Conservation (phyloP, 1,140 invertebrate genomes). For the Drosophila sturtevanti region DNA sequence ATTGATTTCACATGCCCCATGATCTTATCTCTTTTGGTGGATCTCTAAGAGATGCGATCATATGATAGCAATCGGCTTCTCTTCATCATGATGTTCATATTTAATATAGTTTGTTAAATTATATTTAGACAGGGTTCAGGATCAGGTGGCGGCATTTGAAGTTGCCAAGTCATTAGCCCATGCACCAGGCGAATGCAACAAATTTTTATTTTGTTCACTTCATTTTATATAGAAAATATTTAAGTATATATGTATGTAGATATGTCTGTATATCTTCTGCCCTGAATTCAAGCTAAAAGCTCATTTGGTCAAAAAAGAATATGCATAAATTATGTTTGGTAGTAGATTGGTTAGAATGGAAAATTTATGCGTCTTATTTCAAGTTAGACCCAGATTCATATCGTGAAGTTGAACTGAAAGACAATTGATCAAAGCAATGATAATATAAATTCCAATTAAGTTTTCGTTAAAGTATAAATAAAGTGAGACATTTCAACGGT, state of each 20-base stretch:
- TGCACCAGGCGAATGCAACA: constrained; percentile 4
- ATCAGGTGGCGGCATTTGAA: constrained; percentile 17
- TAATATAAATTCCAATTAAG: constrained; percentile 80
- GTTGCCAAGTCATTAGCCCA: constrained; percentile 67
- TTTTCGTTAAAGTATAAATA: constrained; percentile 29
- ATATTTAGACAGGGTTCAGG: constrained; percentile 55
- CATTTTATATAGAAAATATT: neutral
- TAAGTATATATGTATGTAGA: too few relatives aligned
- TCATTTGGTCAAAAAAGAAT: constrained; percentile 41
- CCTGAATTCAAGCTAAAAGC: constrained; percentile 46
- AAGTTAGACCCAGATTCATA: constrained; percentile 20
- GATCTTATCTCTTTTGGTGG: constrained; percentile 43
- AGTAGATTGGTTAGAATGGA: neutral
- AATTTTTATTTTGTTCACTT: constrained; percentile 14
- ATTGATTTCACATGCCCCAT: constrained; percentile 70
- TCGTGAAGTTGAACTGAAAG: constrained; percentile 30
- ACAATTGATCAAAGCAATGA: constrained; percentile 71
- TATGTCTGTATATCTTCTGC: too few relatives aligned
- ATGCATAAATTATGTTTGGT: constrained; percentile 58
- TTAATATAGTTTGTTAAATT: constrained; percentile 72
- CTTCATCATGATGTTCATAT: constrained; percentile 35
- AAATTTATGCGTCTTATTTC: constrained; percentile 54
- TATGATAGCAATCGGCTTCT: constrained; percentile 44
- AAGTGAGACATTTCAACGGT: constrained; percentile 73
- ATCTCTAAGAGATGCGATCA: constrained; percentile 72